A percentile compares a stretch with the other conserved stretches of the same genome.
phyloP scores from a whole-genome alignment of 2,113 vertebrate species.

The Stomatorhinus ivindoensis region DNA sequence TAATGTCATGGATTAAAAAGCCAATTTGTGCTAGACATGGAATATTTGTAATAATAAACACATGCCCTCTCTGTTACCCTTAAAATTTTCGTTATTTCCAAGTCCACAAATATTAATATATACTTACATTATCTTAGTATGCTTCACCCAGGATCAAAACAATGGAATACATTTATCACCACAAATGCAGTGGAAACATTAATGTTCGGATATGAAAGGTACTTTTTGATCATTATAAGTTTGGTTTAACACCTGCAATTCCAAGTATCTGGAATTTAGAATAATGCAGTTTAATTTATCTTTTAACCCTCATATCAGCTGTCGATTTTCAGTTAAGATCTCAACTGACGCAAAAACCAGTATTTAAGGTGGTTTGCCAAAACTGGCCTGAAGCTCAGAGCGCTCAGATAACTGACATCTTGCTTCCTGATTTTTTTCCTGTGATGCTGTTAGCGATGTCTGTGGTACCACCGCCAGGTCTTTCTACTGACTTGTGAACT shows the following conservation, averaged over 20 bases:
- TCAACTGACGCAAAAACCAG: not conserved
- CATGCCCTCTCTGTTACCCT: not conserved
- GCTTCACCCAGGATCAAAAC: not conserved
- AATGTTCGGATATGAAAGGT: not conserved
- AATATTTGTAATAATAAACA: not conserved
- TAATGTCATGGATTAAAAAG: not conserved
- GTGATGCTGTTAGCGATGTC: not conserved
- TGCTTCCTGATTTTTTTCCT: not conserved
- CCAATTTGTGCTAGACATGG: not conserved
- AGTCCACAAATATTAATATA: not conserved
- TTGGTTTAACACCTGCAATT: not conserved
- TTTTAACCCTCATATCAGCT: not conserved
- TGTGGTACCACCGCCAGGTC: not conserved
- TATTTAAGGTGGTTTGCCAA: not conserved
- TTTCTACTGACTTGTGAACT: not conserved
- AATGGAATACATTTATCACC: not conserved
- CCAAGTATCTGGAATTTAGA: not conserved
- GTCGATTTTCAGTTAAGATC: not conserved
- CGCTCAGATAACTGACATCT: not conserved
- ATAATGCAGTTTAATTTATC: not conserved
- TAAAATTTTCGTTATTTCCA: not conserved
- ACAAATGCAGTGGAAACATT: not conserved
- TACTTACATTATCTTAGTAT: not conserved
- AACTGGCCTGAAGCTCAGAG: not conserved
- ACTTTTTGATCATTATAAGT: not conserved